phyloP scores from a whole-genome alignment of 2,113 vertebrate genomes.

The Andinoacara biseriatus region DNA sequence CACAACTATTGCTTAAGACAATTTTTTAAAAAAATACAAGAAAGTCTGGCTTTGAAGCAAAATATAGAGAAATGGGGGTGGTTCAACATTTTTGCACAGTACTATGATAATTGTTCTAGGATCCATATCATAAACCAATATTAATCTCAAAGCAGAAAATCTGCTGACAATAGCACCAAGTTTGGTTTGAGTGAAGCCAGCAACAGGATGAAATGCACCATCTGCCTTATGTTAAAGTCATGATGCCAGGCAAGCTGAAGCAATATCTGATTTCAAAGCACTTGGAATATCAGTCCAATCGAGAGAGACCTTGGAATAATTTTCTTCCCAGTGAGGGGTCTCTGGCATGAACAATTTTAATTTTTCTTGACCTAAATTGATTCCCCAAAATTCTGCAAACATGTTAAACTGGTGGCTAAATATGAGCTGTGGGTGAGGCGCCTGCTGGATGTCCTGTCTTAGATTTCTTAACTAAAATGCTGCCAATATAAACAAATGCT shows the following conservation, averaged over 20 bases:
- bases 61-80: neutral
- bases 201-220: constrained; percentile 36
- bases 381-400: neutral
- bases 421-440: neutral
- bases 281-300: neutral
- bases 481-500: neutral
- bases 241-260: constrained; percentile 21
- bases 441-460: neutral
- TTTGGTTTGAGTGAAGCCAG: constrained; percentile 30
- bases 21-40: neutral
- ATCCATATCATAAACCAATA: neutral
- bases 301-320: constrained; percentile 3
- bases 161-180: neutral
- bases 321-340: constrained; percentile 3
- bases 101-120: neutral
- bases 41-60: neutral
- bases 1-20: neutral
- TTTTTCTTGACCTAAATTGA: constrained; percentile 12
- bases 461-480: neutral
- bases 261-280: constrained; percentile 47
- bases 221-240: constrained; percentile 34
- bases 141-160: neutral
- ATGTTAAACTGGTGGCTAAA: neutral
- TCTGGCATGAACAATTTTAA: constrained; percentile 8
- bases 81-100: constrained; percentile 5